Conservation (phyloP, 2,797 vertebrate genomes). For the Ctenopoma kingsleyae region DNA sequence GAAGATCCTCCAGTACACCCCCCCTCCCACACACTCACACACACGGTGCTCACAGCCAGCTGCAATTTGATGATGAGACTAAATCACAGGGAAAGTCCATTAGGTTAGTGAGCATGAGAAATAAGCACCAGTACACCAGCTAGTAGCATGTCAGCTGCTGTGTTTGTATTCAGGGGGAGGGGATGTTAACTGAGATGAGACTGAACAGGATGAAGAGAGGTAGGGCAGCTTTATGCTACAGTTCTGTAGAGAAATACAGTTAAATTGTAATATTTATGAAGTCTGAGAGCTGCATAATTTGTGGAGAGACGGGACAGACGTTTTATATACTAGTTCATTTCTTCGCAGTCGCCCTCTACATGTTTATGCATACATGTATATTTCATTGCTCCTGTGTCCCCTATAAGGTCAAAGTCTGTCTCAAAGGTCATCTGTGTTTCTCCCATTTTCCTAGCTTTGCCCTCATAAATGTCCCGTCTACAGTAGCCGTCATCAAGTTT, state of each 20-base stretch:
- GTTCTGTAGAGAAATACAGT: conserved; percentile 13
- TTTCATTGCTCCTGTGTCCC: too few relatives aligned
- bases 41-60: conserved; percentile 25
- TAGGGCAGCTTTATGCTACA: background rate
- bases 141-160: conserved; percentile 16
- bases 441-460: too few relatives aligned
- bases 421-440: too few relatives aligned
- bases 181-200: background rate
- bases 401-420: too few relatives aligned
- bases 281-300: too few relatives aligned
- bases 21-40: background rate
- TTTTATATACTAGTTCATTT: too few relatives aligned
- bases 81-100: conserved; percentile 48
- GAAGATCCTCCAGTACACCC: conserved; percentile 28
- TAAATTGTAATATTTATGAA: conserved; percentile 18
- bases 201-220: conserved; percentile 12
- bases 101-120: conserved; percentile 55
- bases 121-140: conserved; percentile 4
- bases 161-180: background rate
- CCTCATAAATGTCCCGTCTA: too few relatives aligned
- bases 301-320: too few relatives aligned
- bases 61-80: conserved; percentile 64
- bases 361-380: too few relatives aligned
- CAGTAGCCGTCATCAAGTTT: too few relatives aligned
- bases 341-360: too few relatives aligned